Evolutionary conservation across 2,797 vertebrate genomes (phyloP).

Genomic region (Melopsittacus undulatus): DNA sequence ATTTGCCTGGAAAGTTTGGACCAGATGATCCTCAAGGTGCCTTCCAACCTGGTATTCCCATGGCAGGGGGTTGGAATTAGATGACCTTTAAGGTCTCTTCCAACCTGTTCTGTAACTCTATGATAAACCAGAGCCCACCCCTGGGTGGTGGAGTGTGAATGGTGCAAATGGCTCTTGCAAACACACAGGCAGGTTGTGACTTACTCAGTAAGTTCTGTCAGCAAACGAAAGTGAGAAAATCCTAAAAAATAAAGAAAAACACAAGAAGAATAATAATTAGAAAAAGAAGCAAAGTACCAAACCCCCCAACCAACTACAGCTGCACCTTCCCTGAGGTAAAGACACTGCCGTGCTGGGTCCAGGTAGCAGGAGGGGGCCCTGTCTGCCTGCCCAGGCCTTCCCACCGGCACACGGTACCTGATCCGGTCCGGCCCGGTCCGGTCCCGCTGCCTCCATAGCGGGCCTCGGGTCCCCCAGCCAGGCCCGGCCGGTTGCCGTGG

Average conservation of each 20-base stretch:
- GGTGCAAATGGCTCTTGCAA: not conserved
- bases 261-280: not conserved
- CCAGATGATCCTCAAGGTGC: not conserved
- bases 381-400: not conserved
- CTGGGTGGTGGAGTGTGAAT: fast-evolving
- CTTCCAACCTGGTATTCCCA: not conserved
- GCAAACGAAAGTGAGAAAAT: not conserved
- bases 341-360: fast-evolving
- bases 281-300: fast-evolving
- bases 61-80: not conserved
- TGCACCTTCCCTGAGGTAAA: fast-evolving
- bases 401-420: too few species aligned
- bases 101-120: not conserved
- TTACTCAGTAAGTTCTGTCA: not conserved
- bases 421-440: too few species aligned
- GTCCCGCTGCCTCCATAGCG: too few species aligned
- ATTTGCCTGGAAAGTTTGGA: not conserved
- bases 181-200: not conserved
- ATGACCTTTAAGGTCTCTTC: not conserved
- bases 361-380: fast-evolving
- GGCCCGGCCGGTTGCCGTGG: not conserved
- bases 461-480: too few species aligned
- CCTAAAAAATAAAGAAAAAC: not conserved
- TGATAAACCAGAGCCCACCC: too few species aligned
- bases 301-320: fast-evolving